Evolutionary conservation across 2,888 invertebrate species (phyloP), one percentile per base, ranked within the genome.

Genomic region (Acronicta aceris): DNA sequence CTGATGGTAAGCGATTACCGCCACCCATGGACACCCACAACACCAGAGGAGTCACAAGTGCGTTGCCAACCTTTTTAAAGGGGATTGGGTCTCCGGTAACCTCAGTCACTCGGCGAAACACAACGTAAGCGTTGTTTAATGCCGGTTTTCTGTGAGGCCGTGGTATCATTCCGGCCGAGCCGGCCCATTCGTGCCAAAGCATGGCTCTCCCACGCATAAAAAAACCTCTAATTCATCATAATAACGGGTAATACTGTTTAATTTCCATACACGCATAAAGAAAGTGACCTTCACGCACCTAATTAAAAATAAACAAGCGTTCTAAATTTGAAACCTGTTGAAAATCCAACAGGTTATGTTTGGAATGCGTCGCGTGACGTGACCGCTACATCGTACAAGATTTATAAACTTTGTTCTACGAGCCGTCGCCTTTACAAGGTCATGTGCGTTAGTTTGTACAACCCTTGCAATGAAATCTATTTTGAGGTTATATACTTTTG

Each of bases 281-380:
- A 16, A 48, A 61, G 47, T 10, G n/a, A 47, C 59, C 40, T 40
- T 40, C 43, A 4, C n/a, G 49, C 3, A 16, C 36, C 41, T 53
- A 17, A 45, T 48, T 47, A 50, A 57, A 48, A 30, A 51, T 3
- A 47, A 66, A 55, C 12, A 45, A 58, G 58, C 13, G n/a, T 55
- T 66, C 42, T 40, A 46, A 55, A 66, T 59, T 53, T 4, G 12
- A 49, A 59, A 59, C 74, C 43, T 49, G 68, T 59, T 59, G 59
- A 73, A 66, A 65, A 73, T 36, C 27, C 71, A 63, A 74, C 71
- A 74, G 52, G 75, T 71, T 70, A 60, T 47, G 46, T 53, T 73
- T 52, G 51, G 15, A 70, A 67, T 48, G 48, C 48, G 54, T 70
- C 42, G 75, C 71, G 65, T 74, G 71, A 64, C 65, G 65, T 74